Evolutionary conservation across 2,113 vertebrate species (phyloP), one percentile per base, ranked within the genome.

Genomic region (Xenus cinereus): DNA sequence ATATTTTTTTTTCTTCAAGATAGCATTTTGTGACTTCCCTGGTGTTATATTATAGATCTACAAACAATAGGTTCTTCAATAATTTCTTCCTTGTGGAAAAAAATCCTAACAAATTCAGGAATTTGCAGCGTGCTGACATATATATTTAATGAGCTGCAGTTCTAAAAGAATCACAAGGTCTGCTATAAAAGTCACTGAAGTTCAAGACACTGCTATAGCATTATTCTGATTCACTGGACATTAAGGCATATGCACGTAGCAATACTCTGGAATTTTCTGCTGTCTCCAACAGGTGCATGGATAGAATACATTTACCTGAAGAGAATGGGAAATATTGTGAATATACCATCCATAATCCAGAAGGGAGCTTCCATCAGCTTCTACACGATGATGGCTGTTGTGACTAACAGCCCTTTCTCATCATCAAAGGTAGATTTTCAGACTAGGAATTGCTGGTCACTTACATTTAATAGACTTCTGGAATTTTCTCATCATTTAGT

Each of bases 311-410:
- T 97, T 97, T 97, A 95, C 97, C 96, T 95, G 97, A 98, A 97
- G 97, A 97, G 48, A 97, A 94, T 97, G 96, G 95, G 93, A 86
- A 97, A 93, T 96, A 95, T 95, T 97, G 91, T 97, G 97, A 97
- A 89, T 97, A 91, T 95, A 83, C 91, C 96, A 97, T 94, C 97
- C 93, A 96, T 97, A 96, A 96, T 84, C 96, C 92, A 96, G 97
- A 98, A 97, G 97, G 97, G 95, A 98, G 97, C 96, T 98, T 97
- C 97, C 97, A 97, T 97, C 97, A 97, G 97, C 97, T 98, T 98
- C 97, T 98, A 78, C 94, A 96, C 92, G 94, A 95, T 98, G 96
- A 79, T 97, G 97, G 97, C 97, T 97, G 97, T 97, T 97, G 92
- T 97, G 97, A 96, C 95, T 92, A 97, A 97, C 97, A 97, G 97